Base-by-base conservation (phyloP, 2,797 vertebrate genomes). In the Catamblyrhynchus diadema region DNA sequence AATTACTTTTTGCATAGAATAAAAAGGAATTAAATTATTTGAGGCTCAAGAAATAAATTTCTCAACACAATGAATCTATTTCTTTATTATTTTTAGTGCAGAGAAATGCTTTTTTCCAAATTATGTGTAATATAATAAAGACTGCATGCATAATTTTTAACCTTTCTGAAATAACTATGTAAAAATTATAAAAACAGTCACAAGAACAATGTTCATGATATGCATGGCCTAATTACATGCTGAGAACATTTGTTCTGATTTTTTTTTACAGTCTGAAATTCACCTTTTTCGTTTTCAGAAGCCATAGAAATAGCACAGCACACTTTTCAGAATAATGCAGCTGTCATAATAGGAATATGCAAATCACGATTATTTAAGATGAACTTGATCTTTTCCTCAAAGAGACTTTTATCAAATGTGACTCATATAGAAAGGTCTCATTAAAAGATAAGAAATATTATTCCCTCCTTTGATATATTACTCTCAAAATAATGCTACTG, bases 1-100 rank as follows among this genome's bases (percentile, higher is more conserved):
- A 97, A 97, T 93, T 93, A 80, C 80, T 94, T 96, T 94, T 92
- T 94, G 72, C 94, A 94, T 92, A 91, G 83, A 87, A 97, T 93
- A 96, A 97, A 96, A 97, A 93, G 90, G 78, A 95, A 97, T 96
- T 90, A 95, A 97, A 96, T 97, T 93, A 96, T 96, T 92, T 93
- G 81, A 97, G 88, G 79, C 65, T 96, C 61, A 5, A 96, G 88
- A 97, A 97, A 96, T 95, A 95, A 81, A 64, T 87, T 95, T 96
- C 91, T 95, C 30, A 15, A 94, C 69, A 96, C 50, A 97, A 96
- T 97, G 91, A 94, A 97, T 95, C 47, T 81, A 85, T 83, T 97
- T 92, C 91, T 94, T 86, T 95, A 96, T 97, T 97, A 97, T 95
- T 96, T 97, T 95, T 91, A 85, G 91, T 67, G 42, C 81, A 97